Conservation (phyloP, 2,888 invertebrate species). For the Coenonympha glycerion region DNA sequence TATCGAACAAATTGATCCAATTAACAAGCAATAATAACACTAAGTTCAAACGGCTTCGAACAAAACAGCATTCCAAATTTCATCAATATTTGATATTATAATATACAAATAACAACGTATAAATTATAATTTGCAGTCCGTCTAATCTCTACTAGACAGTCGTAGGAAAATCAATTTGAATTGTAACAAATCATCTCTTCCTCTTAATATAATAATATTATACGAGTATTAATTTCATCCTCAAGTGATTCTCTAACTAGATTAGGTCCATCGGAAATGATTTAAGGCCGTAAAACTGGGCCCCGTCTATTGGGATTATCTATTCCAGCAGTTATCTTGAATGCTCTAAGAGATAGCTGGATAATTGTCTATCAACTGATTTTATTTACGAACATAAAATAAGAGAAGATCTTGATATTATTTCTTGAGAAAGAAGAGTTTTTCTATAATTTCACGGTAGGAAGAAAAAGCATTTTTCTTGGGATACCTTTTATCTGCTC, state of each 20-base stretch:
- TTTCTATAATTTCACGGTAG: too few species aligned
- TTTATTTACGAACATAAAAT: too few species aligned
- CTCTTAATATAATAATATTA: too few species aligned
- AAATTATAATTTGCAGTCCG: background rate
- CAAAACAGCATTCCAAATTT: too few species aligned
- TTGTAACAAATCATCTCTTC: background rate
- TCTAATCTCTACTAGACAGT: background rate
- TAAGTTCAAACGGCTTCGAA: slow-evolving; percentile 12
- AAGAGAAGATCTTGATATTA: too few species aligned
- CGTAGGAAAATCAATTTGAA: background rate
- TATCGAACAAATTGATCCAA: slow-evolving; percentile 19
- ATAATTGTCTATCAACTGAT: background rate
- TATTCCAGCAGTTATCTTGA: slow-evolving; percentile 4
- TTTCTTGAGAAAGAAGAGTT: too few species aligned
- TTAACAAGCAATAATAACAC: slow-evolving; percentile 21
- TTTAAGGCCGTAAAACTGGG: slow-evolving; percentile 60
- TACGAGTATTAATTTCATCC: slow-evolving; percentile 1
- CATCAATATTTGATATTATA: too few species aligned
- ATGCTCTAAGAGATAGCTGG: background rate
- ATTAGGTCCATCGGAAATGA: slow-evolving; percentile 44
- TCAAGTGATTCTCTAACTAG: slow-evolving; percentile 5
- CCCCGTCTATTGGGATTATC: slow-evolving; percentile 36
- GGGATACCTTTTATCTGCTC: too few species aligned
- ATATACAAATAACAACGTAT: slow-evolving; percentile 1
- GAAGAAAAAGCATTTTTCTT: too few species aligned